phyloP scores from a whole-genome alignment of 2,113 vertebrate species.

The Pipa parva region DNA sequence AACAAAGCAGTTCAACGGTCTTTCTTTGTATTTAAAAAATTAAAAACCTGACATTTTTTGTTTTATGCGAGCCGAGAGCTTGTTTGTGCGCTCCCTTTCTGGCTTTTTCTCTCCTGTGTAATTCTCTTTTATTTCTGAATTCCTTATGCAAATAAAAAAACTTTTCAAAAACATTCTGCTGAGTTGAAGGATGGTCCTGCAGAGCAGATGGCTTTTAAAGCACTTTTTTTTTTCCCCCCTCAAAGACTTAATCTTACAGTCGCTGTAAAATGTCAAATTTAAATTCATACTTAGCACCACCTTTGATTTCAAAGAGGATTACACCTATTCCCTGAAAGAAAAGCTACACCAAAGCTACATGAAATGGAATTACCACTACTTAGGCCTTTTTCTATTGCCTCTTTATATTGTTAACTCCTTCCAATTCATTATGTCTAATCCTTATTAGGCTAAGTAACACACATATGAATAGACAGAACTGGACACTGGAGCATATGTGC shows the following conservation, averaged over 20 bases:
- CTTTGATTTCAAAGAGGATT: conserved; percentile 99
- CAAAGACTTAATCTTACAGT: conserved; percentile 71
- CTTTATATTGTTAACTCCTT: conserved; percentile 95
- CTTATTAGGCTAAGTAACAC: conserved; percentile 81
- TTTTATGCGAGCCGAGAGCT: no score
- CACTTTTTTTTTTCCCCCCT: conserved; percentile 55
- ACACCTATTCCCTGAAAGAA: conserved; percentile 80
- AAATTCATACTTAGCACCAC: conserved; percentile 93
- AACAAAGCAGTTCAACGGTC: no score
- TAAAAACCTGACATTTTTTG: no score
- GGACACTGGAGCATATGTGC: conserved; percentile 78
- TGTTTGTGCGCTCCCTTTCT: no score
- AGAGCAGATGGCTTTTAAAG: conserved; percentile 74
- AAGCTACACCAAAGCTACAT: conserved; percentile 66
- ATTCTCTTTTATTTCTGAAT: background rate
- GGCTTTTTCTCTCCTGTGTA: no score
- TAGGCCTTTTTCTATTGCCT: conserved; percentile 78
- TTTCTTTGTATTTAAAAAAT: no score
- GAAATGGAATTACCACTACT: conserved; percentile 87
- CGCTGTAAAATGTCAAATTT: conserved; percentile 78
- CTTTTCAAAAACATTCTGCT: conserved; percentile 31
- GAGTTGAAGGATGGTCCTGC: conserved; percentile 1
- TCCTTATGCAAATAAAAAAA: conserved; percentile 1
- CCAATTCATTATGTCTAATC: conserved; percentile 98
- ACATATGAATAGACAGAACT: conserved; percentile 76